phyloP scores from a whole-genome alignment of 2,113 vertebrate species.

The Chelonoidis abingdonii region DNA sequence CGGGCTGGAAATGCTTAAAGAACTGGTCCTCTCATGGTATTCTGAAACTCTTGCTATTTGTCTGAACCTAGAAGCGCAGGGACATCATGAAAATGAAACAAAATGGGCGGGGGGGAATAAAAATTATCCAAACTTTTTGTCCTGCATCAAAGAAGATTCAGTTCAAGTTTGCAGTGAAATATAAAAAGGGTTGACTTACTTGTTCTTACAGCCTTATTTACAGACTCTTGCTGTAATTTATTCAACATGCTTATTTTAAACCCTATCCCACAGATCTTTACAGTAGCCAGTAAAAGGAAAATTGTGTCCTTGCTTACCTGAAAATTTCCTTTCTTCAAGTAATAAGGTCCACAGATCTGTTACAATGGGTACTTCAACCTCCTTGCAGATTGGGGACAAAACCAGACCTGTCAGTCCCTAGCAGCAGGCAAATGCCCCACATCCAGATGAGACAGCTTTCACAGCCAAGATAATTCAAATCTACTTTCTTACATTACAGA shows the following conservation, averaged over 20 bases:
- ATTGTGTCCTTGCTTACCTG: not conserved
- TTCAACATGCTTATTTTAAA: not conserved
- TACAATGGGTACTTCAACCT: not conserved
- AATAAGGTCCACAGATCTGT: not conserved
- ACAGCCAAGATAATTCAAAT: not conserved
- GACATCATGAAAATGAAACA: not conserved
- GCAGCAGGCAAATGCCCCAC: not conserved
- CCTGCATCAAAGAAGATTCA: not conserved
- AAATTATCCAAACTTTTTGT: not conserved
- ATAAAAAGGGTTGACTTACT: not conserved
- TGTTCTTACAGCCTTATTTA: not conserved
- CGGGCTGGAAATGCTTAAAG: not conserved
- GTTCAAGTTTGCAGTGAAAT: not conserved
- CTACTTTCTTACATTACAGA: not conserved
- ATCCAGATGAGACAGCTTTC: not conserved
- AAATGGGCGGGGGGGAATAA: not conserved
- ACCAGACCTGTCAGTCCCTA: not conserved
- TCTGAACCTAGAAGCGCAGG: not conserved
- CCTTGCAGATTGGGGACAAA: not conserved
- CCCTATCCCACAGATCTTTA: not conserved
- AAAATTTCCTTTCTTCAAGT: not conserved
- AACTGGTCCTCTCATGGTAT: not conserved
- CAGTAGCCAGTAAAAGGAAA: not conserved
- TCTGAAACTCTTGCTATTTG: not conserved
- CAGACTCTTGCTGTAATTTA: not conserved